Evolutionary conservation across 2,797 vertebrate genomes (phyloP).

Genomic region (Semaprochilodus insignis): DNA sequence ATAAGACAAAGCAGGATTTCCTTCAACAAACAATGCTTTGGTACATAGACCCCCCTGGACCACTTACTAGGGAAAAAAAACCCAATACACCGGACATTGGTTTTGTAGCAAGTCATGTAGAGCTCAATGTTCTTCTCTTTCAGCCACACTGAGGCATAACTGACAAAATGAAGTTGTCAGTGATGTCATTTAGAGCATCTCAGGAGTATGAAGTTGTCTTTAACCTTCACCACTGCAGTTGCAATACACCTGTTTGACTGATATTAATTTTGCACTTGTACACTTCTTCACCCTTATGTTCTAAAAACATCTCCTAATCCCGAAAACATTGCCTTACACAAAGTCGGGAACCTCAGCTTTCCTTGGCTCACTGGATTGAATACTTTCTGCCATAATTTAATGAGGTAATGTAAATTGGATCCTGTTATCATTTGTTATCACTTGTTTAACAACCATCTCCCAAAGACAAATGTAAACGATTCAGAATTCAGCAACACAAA

Average conservation of each 20-base stretch:
- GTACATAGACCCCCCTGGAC: conserved; percentile 13
- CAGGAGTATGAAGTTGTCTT: neutral
- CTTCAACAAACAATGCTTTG: conserved; percentile 29
- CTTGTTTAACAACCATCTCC: conserved; percentile 25
- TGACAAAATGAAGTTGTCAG: neutral
- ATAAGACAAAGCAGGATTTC: conserved; percentile 64
- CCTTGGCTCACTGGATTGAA: conserved; percentile 53
- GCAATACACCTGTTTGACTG: conserved; percentile 12
- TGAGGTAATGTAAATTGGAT: conserved; percentile 57
- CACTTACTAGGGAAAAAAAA: conserved; percentile 31
- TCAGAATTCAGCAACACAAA: conserved; percentile 66
- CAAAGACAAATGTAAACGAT: conserved; percentile 74
- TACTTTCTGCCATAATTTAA: conserved; percentile 48
- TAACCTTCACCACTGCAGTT: neutral
- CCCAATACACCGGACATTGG: conserved; percentile 5
- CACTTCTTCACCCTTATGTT: neutral
- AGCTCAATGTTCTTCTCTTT: conserved; percentile 18
- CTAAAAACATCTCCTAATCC: conserved; percentile 5
- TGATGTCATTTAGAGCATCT: neutral
- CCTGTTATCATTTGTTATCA: conserved; percentile 25
- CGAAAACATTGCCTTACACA: conserved; percentile 18
- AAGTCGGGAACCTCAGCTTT: conserved; percentile 52
- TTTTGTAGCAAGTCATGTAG: conserved; percentile 9
- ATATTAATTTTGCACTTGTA: conserved; percentile 31
- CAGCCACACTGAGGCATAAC: conserved; percentile 18